Conservation (phyloP, 2,888 invertebrate genomes). For the Campoplex nolae region DNA sequence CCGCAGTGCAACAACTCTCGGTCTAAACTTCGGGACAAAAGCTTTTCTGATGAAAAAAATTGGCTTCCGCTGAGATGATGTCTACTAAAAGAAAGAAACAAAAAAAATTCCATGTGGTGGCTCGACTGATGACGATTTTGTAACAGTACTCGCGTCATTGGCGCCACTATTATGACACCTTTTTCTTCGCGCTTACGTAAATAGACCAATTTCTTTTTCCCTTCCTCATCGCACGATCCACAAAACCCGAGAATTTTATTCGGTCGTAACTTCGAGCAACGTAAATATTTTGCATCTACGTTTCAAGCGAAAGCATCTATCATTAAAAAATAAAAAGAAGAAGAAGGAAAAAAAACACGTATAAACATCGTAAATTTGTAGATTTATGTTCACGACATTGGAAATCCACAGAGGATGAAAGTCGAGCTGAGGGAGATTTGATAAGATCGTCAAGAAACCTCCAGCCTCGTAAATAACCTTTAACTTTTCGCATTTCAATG, state of each 20-base stretch:
- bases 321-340: background rate
- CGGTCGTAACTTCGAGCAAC: slow-evolving; percentile 14
- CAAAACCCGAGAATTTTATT: slow-evolving; percentile 18
- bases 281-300: slow-evolving; percentile 11
- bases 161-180: slow-evolving; percentile 9
- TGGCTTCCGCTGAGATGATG: background rate
- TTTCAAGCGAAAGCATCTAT: background rate
- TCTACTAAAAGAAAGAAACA: background rate
- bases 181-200: slow-evolving; percentile 22
- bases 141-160: background rate
- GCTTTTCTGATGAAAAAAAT: background rate
- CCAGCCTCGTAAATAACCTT: slow-evolving; percentile 11
- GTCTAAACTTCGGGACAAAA: background rate
- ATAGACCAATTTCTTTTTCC: slow-evolving; percentile 6
- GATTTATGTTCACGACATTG: slow-evolving; percentile 22
- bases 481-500: slow-evolving; percentile 15
- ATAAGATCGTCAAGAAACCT: background rate
- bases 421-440: background rate
- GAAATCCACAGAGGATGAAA: slow-evolving; percentile 9
- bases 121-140: background rate
- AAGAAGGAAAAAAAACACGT: background rate
- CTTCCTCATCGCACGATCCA: background rate
- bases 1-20: background rate
- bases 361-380: slow-evolving; percentile 16
- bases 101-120: background rate